Evolutionary conservation across 2,797 vertebrate genomes (phyloP), one percentile per base, ranked within the genome.

Genomic region (Pangasius krempfi): DNA sequence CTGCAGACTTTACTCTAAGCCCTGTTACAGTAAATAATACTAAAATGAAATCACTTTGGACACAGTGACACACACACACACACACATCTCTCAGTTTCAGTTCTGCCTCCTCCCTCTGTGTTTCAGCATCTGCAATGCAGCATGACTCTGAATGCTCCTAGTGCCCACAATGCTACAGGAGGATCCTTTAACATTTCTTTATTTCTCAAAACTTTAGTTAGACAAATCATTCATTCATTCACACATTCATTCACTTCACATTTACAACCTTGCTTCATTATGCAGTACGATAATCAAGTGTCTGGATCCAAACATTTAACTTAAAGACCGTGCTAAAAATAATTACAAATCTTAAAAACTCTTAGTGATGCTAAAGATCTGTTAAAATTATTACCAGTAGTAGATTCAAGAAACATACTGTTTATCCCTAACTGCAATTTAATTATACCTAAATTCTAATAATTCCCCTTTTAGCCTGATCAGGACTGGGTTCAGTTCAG

Each of bases 41-140:
- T 68, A 27, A 78, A 79, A 68, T 79, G 44, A 84, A 84, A 76
- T 76, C 62, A 81, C 62, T 44, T 44, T 81, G 33, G 5, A 72
- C 8, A 18, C 62, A 44, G 33, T 33, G 33, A 37, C 68, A 78
- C 80, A 73, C 78, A 70, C 66, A 70, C 27, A 66, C 66, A 70
- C 37, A 83, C 37, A 44, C 72, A 64, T 73, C 20, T 54, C 64
- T 87, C 84, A 47, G 40, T 50, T 47, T 64, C 44, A 40, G 14
- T 80, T 89, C 84, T 70, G 78, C 56, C 76, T 4, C 88, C 90
- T 87, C 87, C 86, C 83, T 66, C 73, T 81, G 50, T 76, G 50
- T 33, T 88, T 79, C 84, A 87, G 86, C 80, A 90, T 91, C 91
- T 92, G 91, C 91, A 92, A 89, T 92, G 91, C 91, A 92, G 89